A percentile compares a stretch with the other conserved stretches of the same genome.
Evolutionary conservation across 2,888 invertebrate genomes (phyloP).

Genomic region (Nemapogon koenigi): DNA sequence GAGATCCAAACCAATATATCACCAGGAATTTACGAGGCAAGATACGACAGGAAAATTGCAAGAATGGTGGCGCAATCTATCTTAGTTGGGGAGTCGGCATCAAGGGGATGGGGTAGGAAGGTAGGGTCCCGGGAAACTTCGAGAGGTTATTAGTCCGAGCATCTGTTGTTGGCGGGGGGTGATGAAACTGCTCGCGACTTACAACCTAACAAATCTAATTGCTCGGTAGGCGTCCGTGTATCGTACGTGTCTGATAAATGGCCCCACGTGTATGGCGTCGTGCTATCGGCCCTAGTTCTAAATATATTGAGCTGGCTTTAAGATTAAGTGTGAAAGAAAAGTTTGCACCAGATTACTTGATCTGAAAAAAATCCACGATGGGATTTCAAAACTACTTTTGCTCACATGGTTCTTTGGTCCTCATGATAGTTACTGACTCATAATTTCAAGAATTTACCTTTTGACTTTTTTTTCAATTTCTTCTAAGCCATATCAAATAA

Average conservation of each 20-base stretch:
- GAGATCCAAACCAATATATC: slow-evolving; percentile 76
- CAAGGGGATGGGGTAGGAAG: slow-evolving; percentile 43
- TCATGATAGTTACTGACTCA: no score
- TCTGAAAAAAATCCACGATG: no score
- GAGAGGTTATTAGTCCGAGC: slow-evolving; percentile 68
- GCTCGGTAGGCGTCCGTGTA: slow-evolving; percentile 60
- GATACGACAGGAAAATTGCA: slow-evolving; percentile 94
- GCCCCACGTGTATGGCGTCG: slow-evolving; percentile 33
- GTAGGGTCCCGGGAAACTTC: slow-evolving; percentile 54
- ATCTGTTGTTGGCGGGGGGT: slow-evolving; percentile 65
- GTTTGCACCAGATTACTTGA: no score
- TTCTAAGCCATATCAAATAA: no score
- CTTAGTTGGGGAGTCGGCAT: slow-evolving; percentile 72
- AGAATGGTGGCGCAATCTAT: slow-evolving; percentile 92
- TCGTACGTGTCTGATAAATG: slow-evolving; percentile 47
- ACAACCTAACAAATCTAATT: slow-evolving; percentile 66
- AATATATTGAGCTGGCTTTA: no score
- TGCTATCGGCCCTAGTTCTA: no score
- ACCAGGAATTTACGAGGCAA: slow-evolving; percentile 85
- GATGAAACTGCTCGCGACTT: slow-evolving; percentile 53
- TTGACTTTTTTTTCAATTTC: no score
- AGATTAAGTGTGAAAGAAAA: no score
- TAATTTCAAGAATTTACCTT: no score
- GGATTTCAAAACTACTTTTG: no score
- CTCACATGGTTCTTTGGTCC: no score